Evolutionary conservation across 1,140 invertebrate genomes (phyloP), one percentile per base, ranked within the genome.

Genomic region (Papilio polyxenes): DNA sequence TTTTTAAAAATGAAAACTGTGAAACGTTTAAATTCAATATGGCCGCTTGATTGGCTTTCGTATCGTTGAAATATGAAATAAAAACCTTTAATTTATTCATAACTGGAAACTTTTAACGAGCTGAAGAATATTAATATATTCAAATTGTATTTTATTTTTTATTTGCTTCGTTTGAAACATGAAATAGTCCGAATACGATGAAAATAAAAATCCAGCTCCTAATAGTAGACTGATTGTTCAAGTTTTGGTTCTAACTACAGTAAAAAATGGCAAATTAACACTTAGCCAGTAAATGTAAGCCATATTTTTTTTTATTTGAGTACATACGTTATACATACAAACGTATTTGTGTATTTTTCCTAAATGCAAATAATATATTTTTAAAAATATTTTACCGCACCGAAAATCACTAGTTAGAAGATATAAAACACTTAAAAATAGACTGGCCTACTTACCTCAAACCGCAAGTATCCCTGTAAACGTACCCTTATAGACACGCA

Each of bases 81-180:
- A 48, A 44, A 48, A 51, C 49, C 5, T 13, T 75, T 48, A 75
- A 49, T 77, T 77, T 53, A 49, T 77, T 77, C 75, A 77, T 53
- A n/a, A 53, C 20, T 31, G 49, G 20, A 49, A 53, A 53, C 49
- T 77, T 77, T 77, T 77, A 77, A 77, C 75, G 75, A 76, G 75
- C 7, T 53, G 44, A 49, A 77, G 49, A 77, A 77, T 77, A 77
- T 77, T 49, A 51, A 77, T 51, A 51, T 53, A 77, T 77, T 77
- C 75, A 77, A 77, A 77, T 51, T 77, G 23, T 53, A 20, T 76
- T 51, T 20, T 20, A 76, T 76, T 77, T 48, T 44, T 51, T 51
- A 77, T 77, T 77, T 37, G 31, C 31, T 37, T 53, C 44, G 40
- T 20, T 75, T 75, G 40, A 48, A 75, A 48, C 8, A 48, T 75